A percentile compares a stretch with the other conserved stretches of the same genome.
Conservation (phyloP, 2,888 invertebrate species). For the Rapana venosa region DNA sequence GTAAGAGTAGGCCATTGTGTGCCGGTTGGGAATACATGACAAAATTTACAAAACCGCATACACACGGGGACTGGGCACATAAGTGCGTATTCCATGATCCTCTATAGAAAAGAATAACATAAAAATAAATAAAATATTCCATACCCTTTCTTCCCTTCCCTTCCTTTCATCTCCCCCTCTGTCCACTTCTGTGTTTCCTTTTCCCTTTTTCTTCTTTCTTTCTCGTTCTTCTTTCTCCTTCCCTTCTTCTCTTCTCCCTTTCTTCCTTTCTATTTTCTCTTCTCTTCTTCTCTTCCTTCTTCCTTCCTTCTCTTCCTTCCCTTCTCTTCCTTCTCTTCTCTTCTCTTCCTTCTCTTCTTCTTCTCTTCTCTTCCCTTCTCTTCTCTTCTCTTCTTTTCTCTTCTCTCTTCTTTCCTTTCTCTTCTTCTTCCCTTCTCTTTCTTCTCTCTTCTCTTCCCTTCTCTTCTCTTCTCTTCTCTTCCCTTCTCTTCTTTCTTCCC, state of each 20-base stretch:
- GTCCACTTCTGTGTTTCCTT: not conserved
- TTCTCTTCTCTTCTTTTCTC: not conserved
- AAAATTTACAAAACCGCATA: no score
- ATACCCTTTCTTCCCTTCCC: no score
- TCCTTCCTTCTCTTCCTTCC: not conserved
- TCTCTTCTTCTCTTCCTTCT: not conserved
- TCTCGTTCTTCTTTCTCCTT: not conserved
- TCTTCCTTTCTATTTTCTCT: not conserved
- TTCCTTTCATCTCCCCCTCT: not conserved
- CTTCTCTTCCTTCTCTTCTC: not conserved
- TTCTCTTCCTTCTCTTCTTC: not conserved
- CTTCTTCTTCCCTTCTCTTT: not conserved
- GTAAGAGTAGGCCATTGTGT: no score
- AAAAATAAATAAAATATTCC: no score
- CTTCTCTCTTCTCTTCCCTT: not conserved
- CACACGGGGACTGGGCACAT: no score
- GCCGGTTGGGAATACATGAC: no score
- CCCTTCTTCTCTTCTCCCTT: not conserved
- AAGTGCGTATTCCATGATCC: no score
- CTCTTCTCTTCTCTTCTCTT: not conserved
- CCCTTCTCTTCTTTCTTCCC: not conserved
- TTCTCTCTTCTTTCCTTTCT: not conserved
- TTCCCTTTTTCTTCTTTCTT: not conserved
- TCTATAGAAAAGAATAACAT: no score
- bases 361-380: not conserved